Evolutionary conservation across 2,113 vertebrate species (phyloP).

Genomic region (Sinocyclocheilus anophthalmus): DNA sequence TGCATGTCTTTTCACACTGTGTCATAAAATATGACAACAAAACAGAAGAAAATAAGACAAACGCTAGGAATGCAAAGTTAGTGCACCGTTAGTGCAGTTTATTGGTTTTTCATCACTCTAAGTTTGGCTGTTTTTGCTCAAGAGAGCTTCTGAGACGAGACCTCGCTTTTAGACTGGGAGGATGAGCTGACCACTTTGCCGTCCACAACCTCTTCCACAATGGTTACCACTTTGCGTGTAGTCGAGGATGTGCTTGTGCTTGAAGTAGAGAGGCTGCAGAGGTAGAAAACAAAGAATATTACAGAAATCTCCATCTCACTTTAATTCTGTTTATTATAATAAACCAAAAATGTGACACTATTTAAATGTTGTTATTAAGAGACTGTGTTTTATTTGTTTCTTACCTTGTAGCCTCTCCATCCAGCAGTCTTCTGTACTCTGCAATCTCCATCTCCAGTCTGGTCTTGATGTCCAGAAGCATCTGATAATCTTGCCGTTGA

Average conservation of each 20-base stretch:
- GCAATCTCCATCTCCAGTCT: constrained; percentile 85
- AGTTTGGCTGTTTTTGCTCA: not conserved
- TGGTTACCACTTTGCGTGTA: constrained; percentile 57
- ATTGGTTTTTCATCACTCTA: not conserved
- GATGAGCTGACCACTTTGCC: constrained; percentile 51
- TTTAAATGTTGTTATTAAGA: not conserved
- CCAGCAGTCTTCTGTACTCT: constrained; percentile 83
- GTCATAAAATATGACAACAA: not conserved
- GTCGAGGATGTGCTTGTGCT: not conserved
- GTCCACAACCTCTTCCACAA: constrained; percentile 64
- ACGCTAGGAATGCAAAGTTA: not conserved
- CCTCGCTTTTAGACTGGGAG: not conserved
- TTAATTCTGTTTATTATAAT: not conserved
- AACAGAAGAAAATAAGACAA: not conserved
- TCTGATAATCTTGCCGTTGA: constrained; percentile 79
- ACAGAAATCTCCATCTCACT: not conserved
- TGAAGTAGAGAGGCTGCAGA: not conserved
- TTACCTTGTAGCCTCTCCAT: constrained; percentile 66
- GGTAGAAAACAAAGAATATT: not conserved
- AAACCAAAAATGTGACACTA: not conserved
- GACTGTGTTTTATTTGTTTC: not conserved
- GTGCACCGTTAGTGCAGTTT: not conserved
- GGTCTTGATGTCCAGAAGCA: constrained; percentile 82
- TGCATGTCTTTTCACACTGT: not conserved
- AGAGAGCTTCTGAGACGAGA: not conserved